Evolutionary conservation across 2,113 vertebrate genomes (phyloP).

Genomic region (Montifringilla adamsi): DNA sequence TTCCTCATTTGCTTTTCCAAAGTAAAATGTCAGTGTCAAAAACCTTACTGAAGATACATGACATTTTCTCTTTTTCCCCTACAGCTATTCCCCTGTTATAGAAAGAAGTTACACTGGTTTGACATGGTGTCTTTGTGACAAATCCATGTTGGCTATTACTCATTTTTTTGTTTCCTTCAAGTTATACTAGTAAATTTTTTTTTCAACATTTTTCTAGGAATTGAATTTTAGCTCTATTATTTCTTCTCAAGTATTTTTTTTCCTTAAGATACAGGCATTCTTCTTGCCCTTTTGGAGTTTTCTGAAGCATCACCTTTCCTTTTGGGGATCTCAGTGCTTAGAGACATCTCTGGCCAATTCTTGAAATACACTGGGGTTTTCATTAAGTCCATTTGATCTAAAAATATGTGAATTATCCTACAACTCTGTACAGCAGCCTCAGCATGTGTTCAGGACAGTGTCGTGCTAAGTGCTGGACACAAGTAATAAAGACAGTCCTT

Average conservation of each 20-base stretch:
- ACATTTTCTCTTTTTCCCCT: not conserved
- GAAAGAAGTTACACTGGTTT: not conserved
- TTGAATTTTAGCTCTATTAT: not conserved
- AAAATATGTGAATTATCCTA: slow-evolving; percentile 11
- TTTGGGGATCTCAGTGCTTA: not conserved
- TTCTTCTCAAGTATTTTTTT: not conserved
- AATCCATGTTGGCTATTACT: not conserved
- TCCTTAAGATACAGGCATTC: not conserved
- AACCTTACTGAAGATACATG: not conserved
- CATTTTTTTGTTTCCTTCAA: not conserved
- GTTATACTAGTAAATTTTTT: not conserved
- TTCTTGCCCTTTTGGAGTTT: not conserved
- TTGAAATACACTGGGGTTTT: not conserved
- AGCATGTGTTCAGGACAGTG: slow-evolving; percentile 3
- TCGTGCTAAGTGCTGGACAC: not conserved
- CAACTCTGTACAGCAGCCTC: not conserved
- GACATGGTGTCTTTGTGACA: not conserved
- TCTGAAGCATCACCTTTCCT: not conserved
- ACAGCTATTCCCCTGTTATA: not conserved
- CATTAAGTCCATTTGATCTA: not conserved
- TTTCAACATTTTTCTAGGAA: not conserved
- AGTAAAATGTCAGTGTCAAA: not conserved
- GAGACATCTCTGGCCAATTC: not conserved
- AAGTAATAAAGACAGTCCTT: slow-evolving; percentile 13
- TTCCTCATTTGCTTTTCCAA: slow-evolving; percentile 7